These are phyloP conservation scores for Clarias macrocephalus DNA, from an alignment of 2,113 vertebrate genomes.

Conservation along the genomic window DNA sequence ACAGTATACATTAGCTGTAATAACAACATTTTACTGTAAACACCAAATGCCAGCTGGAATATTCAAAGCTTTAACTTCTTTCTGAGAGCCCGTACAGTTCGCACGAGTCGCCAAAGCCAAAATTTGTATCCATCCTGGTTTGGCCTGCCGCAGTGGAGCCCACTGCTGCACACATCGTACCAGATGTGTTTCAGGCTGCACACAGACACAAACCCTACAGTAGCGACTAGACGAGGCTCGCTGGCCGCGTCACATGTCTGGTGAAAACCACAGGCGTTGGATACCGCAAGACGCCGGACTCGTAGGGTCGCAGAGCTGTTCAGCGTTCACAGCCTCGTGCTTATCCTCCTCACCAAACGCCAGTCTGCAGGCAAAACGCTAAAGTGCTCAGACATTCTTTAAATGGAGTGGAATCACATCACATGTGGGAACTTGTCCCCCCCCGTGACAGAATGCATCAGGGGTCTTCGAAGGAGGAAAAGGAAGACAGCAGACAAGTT, in stretches of 20 bases:
- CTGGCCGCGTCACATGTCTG: constrained; percentile 64
- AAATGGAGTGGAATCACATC: background rate
- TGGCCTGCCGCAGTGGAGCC: constrained; percentile 28
- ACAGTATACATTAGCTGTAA: constrained; percentile 41
- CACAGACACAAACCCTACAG: constrained; percentile 33
- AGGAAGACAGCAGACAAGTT: background rate
- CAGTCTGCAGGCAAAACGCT: constrained; percentile 16
- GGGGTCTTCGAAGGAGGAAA: background rate
- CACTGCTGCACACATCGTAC: constrained; percentile 49
- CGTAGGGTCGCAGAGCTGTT: constrained; percentile 53
- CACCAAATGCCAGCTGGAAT: constrained; percentile 29
- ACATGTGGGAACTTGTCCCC: background rate
- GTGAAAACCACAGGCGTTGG: constrained; percentile 69
- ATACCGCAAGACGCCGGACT: constrained; percentile 60
- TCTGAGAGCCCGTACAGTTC: constrained; percentile 36
- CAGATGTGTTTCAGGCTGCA: constrained; percentile 59
- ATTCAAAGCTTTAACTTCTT: constrained; percentile 35
- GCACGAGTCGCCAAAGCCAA: constrained; percentile 34
- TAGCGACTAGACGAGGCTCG: constrained; percentile 38
- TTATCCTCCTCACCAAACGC: background rate
- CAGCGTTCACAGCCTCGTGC: constrained; percentile 30
- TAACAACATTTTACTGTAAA: constrained; percentile 43
- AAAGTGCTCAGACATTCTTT: background rate
- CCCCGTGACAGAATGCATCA: background rate
- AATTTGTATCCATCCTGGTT: constrained; percentile 36